Percentiles rank a stretch among this genome's conserved stretches.
Conservation (phyloP, 2,888 invertebrate species). For the Cyrtodaria siliqua region DNA sequence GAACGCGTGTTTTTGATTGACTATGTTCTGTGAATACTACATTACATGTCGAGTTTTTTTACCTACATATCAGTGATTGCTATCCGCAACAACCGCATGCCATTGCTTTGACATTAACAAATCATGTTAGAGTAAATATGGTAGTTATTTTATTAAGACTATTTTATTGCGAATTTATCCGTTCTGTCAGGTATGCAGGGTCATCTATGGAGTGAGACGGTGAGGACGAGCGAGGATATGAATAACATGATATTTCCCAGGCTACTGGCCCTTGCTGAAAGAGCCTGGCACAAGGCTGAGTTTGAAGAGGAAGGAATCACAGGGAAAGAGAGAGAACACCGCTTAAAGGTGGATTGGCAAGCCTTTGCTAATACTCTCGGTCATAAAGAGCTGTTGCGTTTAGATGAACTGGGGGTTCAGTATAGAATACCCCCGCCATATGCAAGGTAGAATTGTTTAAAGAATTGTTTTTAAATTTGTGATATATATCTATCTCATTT, state of each 20-base stretch:
- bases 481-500: no score
- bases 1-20: no score
- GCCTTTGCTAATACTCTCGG: slow-evolving; percentile 76
- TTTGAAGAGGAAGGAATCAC: slow-evolving; percentile 66
- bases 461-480: no score
- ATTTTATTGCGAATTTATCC: no score
- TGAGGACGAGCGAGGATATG: slow-evolving; percentile 67
- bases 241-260: slow-evolving; percentile 80
- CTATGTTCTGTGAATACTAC: no score
- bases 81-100: no score
- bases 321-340: slow-evolving; percentile 7
- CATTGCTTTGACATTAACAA: no score
- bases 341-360: slow-evolving; percentile 69
- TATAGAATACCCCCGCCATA: slow-evolving; percentile 80
- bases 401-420: slow-evolving; percentile 67
- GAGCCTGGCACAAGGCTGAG: slow-evolving; percentile 81
- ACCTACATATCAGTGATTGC: no score
- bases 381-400: slow-evolving; percentile 72
- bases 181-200: slow-evolving; percentile 80
- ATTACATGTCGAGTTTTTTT: no score
- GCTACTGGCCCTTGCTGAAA: slow-evolving; percentile 79
- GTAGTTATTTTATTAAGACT: no score
- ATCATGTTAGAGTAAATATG: no score
- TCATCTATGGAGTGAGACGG: slow-evolving; percentile 80
- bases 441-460: slow-evolving; percentile 75